Evolutionary conservation across 2,888 invertebrate genomes (phyloP).

Genomic region (Prenolepis imparis): DNA sequence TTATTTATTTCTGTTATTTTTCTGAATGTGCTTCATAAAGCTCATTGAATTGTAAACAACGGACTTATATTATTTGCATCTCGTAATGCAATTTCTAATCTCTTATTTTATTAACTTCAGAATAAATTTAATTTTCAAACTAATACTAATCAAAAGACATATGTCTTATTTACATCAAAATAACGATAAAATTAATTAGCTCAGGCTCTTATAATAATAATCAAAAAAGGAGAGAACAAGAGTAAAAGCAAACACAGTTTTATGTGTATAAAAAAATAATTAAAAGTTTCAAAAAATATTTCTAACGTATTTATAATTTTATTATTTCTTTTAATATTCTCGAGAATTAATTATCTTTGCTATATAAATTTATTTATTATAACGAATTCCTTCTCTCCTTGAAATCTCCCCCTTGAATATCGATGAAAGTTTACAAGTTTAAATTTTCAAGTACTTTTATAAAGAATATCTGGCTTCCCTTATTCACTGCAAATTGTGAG

Average conservation of each 20-base stretch:
- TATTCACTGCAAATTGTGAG: not conserved
- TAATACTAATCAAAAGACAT: not conserved
- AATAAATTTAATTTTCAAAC: not conserved
- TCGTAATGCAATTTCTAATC: not conserved
- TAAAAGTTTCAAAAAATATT: not conserved
- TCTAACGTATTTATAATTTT: not conserved
- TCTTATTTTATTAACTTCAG: not conserved
- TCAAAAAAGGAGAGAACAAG: no score
- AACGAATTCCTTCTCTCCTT: not conserved
- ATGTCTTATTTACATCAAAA: not conserved
- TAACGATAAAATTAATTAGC: no score
- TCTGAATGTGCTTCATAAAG: not conserved
- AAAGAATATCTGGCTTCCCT: not conserved
- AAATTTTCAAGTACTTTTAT: not conserved
- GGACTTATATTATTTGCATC: not conserved
- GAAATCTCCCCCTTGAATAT: no score
- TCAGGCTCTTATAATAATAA: no score
- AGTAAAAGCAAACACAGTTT: not conserved
- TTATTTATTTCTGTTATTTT: not conserved
- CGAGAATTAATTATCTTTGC: not conserved
- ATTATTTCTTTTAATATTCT: not conserved
- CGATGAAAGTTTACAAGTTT: not conserved
- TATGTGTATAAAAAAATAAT: not conserved
- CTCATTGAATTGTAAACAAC: not conserved
- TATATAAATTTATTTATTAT: not conserved